Percentiles rank a stretch among this genome's conserved stretches.
These are phyloP conservation scores for Festucalex cinctus DNA, from an alignment of 2,113 vertebrate genomes.

Conservation along the genomic window DNA sequence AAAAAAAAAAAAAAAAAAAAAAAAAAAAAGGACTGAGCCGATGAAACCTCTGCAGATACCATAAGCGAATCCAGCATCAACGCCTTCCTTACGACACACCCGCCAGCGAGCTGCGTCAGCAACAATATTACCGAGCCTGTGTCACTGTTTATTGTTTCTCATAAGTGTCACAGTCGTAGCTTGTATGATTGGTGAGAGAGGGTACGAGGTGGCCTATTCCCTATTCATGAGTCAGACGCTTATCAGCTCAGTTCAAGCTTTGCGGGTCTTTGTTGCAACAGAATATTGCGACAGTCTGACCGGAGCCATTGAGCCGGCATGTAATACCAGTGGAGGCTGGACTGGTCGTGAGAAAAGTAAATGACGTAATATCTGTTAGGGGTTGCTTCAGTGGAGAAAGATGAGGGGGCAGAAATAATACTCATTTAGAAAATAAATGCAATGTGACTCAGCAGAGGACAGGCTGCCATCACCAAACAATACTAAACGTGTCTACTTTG, in stretches of 20 bases:
- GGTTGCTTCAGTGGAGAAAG: neutral
- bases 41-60: slow-evolving; percentile 26
- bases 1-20: too few species aligned
- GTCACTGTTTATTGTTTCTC: slow-evolving; percentile 25
- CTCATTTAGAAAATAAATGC: neutral
- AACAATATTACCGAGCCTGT: slow-evolving; percentile 14
- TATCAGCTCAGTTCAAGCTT: slow-evolving; percentile 49
- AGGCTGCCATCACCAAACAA: neutral
- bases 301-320: slow-evolving; percentile 16
- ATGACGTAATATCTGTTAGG: neutral
- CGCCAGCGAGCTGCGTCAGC: slow-evolving; percentile 44
- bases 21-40: slow-evolving; percentile 44
- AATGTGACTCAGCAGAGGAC: neutral
- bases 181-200: slow-evolving; percentile 1
- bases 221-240: slow-evolving; percentile 49
- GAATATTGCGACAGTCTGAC: slow-evolving; percentile 15
- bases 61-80: slow-evolving; percentile 38
- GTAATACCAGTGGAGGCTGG: slow-evolving; percentile 26
- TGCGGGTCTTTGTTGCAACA: slow-evolving; percentile 16
- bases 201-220: slow-evolving; percentile 11
- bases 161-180: neutral
- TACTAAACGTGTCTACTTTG: neutral
- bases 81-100: slow-evolving; percentile 20
- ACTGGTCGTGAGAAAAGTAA: slow-evolving; percentile 10
- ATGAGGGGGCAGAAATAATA: neutral